Evolutionary conservation across 2,113 vertebrate species (phyloP).

Genomic region (rabbit (Oryctolagus cuniculus)): mOryCun1.1 NC_091453.1:84988501-84989000

Average conservation of each 20-base stretch:
- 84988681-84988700: not conserved
- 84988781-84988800: not conserved
- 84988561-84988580: not conserved
- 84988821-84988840: not conserved
- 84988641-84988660: not conserved
- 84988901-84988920: not conserved
- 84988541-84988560: not conserved
- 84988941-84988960: not conserved
- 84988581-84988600: not conserved
- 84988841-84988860: not conserved
- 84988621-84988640: slow-evolving; percentile 24
- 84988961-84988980: not conserved
- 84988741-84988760: not conserved
- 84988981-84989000: not conserved
- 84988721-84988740: not conserved
- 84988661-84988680: not conserved
- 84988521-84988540: not conserved
- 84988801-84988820: not conserved
- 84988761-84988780: not conserved
- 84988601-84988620: not conserved
- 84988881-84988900: not conserved
- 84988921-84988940: not conserved
- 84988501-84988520: not conserved
- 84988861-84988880: not conserved
- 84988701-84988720: not conserved